phyloP scores from a whole-genome alignment of 2,113 vertebrate species.

The Neodontobutis hainanensis region DNA sequence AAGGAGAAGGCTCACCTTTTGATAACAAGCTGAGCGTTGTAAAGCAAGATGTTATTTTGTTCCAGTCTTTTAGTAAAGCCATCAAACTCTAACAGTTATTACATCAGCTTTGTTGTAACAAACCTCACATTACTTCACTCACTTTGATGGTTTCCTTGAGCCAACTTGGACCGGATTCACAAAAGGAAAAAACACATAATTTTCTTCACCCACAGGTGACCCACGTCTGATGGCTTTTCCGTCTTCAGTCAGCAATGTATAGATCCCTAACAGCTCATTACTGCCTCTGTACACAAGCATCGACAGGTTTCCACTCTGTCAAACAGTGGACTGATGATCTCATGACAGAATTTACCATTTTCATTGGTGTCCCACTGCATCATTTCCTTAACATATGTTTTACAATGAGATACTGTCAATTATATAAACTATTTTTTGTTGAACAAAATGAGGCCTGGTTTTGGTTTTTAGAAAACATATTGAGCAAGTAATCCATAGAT shows the following conservation, averaged over 20 bases:
- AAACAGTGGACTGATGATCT: slow-evolving; percentile 3
- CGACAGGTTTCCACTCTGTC: slow-evolving; percentile 9
- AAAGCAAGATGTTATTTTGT: slow-evolving; percentile 4
- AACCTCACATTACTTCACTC: slow-evolving; percentile 42
- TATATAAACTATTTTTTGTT: too few species aligned
- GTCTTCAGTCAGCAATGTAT: slow-evolving; percentile 15
- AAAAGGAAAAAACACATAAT: slow-evolving; percentile 10
- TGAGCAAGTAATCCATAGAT: too few species aligned
- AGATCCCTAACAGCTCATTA: slow-evolving; percentile 37
- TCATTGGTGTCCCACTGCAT: too few species aligned
- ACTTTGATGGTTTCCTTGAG: slow-evolving; percentile 33
- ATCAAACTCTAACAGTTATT: slow-evolving; percentile 40
- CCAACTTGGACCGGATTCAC: slow-evolving; percentile 27
- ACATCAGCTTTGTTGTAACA: slow-evolving; percentile 38
- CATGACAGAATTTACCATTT: too few species aligned
- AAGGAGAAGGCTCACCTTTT: neutral
- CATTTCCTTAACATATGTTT: too few species aligned
- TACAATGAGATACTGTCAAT: too few species aligned
- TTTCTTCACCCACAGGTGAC: slow-evolving; percentile 35
- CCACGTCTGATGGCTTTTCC: slow-evolving; percentile 48
- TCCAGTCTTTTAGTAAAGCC: slow-evolving; percentile 34
- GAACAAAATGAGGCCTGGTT: too few species aligned
- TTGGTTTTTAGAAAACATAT: too few species aligned
- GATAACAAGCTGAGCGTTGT: slow-evolving; percentile 13
- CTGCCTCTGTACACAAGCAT: slow-evolving; percentile 32